Evolutionary conservation across 2,888 invertebrate species (phyloP).

Genomic region (Pandemis heparana): DNA sequence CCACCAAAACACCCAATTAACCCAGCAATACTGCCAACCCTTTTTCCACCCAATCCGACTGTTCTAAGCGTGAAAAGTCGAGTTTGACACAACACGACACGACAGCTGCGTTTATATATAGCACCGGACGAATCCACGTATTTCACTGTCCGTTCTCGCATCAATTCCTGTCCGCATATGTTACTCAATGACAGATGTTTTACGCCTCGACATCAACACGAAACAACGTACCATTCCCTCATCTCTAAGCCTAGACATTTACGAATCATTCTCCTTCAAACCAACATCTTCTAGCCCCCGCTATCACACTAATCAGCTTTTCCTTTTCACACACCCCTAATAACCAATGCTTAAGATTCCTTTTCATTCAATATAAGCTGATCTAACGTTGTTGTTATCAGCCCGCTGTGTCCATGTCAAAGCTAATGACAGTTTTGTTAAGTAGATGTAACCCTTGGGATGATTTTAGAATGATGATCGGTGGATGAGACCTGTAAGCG

Average conservation of each 20-base stretch:
- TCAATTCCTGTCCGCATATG: slow-evolving; percentile 83
- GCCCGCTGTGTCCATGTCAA: slow-evolving; percentile 72
- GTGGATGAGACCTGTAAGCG: slow-evolving; percentile 6
- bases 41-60: slow-evolving; percentile 35
- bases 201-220: slow-evolving; percentile 67
- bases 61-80: slow-evolving; percentile 46
- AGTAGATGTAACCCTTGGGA: slow-evolving; percentile 76
- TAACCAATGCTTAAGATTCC: not conserved
- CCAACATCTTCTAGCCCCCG: not conserved
- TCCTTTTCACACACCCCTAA: not conserved
- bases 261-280: slow-evolving; percentile 51
- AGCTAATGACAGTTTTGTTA: slow-evolving; percentile 74
- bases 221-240: slow-evolving; percentile 43
- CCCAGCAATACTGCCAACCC: slow-evolving; percentile 26
- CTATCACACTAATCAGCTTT: not conserved
- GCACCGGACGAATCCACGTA: slow-evolving; percentile 79
- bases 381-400: slow-evolving; percentile 51
- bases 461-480: slow-evolving; percentile 57
- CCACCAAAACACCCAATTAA: slow-evolving; percentile 12
- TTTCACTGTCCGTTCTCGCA: slow-evolving; percentile 82
- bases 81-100: slow-evolving; percentile 68
- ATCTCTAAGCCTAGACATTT: slow-evolving; percentile 47
- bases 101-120: slow-evolving; percentile 81
- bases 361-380: not conserved
- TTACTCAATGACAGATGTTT: slow-evolving; percentile 83